Evolutionary conservation across 2,797 vertebrate genomes (phyloP), one percentile per base, ranked within the genome.

Genomic region (Sebastes iracundus): DNA sequence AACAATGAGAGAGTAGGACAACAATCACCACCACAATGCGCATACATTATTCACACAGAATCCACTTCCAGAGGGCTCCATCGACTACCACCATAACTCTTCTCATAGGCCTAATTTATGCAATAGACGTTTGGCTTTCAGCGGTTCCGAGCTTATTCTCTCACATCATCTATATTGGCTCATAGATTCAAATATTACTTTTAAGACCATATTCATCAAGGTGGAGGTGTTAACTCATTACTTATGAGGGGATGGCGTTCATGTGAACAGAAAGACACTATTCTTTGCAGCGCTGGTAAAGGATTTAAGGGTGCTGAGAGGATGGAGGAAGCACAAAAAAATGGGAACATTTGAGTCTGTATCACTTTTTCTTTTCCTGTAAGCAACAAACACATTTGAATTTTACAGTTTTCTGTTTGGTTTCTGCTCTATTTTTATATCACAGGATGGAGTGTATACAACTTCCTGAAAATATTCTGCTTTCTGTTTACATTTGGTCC

Each of bases 1-100:
- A 84, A 91, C 92, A 90, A 84, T 79, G 81, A 90, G 82, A 72
- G 77, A 81, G 82, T 72, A 74, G 89, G 86, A 87, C 88, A 87
- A 83, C 84, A 89, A 75, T 86, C 77, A 58, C 72, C 73, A 58
- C 72, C 71, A 84, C 67, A 65, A 86, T 80, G 83, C 7, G 64
- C 71, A 73, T 63, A 81, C 79, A 90, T 91, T 77, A 80, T 81
- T 90, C 87, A 93, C 67, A 32, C 16, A 61, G 79, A 75, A 80
- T 83, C 70, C 80, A 80, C 76, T 81, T 88, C 80, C 67, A 6
- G 1, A 77, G 66, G 62, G 77, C 63, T 79, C 74, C 75, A 42
- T 66, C 11, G 27, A 74, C 75, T 87, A 81, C 38, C 64, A 61
- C 76, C 75, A 91, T 91, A 88, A 87, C 77, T 92, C 84, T 59